Evolutionary conservation across 2,113 vertebrate genomes (phyloP), one percentile per base, ranked within the genome.

Genomic region (Plecturocebus donacophilus): DNA sequence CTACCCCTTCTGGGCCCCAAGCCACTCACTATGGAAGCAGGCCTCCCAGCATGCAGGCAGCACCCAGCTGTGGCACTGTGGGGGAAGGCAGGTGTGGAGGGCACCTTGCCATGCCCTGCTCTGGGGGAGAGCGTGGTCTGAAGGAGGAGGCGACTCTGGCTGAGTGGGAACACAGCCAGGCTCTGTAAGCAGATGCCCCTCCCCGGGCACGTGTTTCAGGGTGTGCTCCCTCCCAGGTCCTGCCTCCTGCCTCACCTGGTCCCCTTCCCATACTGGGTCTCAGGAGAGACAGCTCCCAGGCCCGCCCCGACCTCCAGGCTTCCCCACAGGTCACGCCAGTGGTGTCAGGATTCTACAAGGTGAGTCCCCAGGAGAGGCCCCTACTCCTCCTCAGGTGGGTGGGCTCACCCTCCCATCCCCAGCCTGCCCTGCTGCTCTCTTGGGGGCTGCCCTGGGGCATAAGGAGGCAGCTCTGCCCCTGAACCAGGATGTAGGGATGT

Each of bases 321-420:
- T 40, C 21, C 54, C 76, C 35, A 6, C 76, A 96, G 97, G 85
- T 97, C 54, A 91, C 64, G 0, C 89, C 64, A 0, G 3, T 71
- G n/a, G 89, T 87, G 45, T 83, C 71, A 40, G 45, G 47, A 49
- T 96, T 97, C 96, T 92, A 38, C 8, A 77, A 83, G 86, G 21
- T 6, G 0, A n/a, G 20, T 4, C 91, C 82, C n/a, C 95, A 88
- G 70, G n/a, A 80, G 21, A 49, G 30, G 0, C 54, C 92, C 42
- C 82, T 96, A 49, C n/a, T 96, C 61, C 76, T 97, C 12, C 95
- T 94, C 94, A 93, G 94, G 96, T 88, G 20, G 5, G 94, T 58
- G 11, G 30, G 3, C 5, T 49, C 20, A 16, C 40, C 19, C 13
- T n/a, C 52, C 40, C 20, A 8, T 76, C 81, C 8, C 35, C 35